A percentile compares a stretch with the other conserved stretches of the same genome.
Conservation (phyloP, 2,113 vertebrate genomes). For the Oncorhynchus mykiss region DNA sequence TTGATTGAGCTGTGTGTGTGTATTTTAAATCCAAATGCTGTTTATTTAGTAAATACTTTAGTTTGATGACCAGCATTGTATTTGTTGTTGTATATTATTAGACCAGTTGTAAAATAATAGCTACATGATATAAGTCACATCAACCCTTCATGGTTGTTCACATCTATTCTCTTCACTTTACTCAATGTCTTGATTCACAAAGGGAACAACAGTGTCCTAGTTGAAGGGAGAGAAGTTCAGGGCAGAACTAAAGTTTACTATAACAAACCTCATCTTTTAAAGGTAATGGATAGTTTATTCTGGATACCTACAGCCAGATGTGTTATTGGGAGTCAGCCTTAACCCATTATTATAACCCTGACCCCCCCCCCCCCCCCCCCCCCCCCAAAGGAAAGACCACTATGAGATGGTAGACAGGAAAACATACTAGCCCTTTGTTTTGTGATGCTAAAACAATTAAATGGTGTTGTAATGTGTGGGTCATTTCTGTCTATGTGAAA, state of each 20-base stretch:
- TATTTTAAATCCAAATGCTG: neutral
- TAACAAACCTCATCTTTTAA: neutral
- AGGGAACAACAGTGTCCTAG: neutral
- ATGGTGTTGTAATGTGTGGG: neutral
- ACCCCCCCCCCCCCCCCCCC: neutral
- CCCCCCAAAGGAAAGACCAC: neutral
- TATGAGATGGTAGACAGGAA: conserved; percentile 3
- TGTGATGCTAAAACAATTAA: conserved; percentile 34
- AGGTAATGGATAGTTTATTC: neutral
- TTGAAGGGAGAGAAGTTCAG: neutral
- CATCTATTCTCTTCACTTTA: neutral
- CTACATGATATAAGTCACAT: conserved; percentile 61
- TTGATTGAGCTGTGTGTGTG: conserved; percentile 22
- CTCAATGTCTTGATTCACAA: neutral
- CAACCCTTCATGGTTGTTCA: conserved; percentile 33
- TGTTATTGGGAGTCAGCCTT: conserved; percentile 11
- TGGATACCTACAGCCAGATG: neutral
- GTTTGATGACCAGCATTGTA: conserved; percentile 41
- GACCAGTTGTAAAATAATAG: conserved; percentile 56
- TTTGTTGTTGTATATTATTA: conserved; percentile 60
- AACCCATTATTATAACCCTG: neutral
- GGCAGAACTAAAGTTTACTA: neutral
- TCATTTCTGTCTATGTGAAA: neutral
- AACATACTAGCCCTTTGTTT: conserved; percentile 17
- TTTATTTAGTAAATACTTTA: conserved; percentile 43